Evolutionary conservation across 2,797 vertebrate genomes (phyloP), one percentile per base, ranked within the genome.

Genomic region (Enteromius paludinosus): DNA sequence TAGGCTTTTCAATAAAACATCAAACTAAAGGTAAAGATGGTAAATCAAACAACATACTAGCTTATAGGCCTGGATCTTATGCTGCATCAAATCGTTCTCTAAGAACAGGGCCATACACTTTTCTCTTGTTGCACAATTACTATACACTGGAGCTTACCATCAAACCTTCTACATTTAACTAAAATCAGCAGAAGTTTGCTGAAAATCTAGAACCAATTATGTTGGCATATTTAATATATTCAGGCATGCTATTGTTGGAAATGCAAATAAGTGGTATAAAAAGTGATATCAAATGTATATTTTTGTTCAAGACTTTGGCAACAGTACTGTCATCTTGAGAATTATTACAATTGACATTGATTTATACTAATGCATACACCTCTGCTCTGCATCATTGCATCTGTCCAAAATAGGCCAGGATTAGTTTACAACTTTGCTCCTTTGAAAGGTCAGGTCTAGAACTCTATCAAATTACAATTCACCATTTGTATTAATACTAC

Each of bases 11-110:
- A 81, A 65, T 41, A 61, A 85, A 73, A 70, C 66, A 81, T 61
- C 74, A 75, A 65, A 85, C 71, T 77, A 83, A 79, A 83, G n/a
- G 62, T 38, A 78, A 82, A 79, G 52, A 62, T 8, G 61, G 20
- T 71, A 71, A 71, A 80, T 47, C 68, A 74, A 7, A 35, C 14
- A 23, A 33, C 38, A 69, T 20, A 43, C 25, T 11, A 30, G 52
- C 56, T 30, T 30, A 79, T 54, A 59, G 38, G 18, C 4, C 18
- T 45, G 33, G 47, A 54, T 52, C 20, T 38, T 54, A 23, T 9
- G 23, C 11, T 45, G 52, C 38, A 45, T 45, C 12, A 17, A 15
- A 72, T 64, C 49, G 56, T 47, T n/a, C 9, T 62, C 12, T 47
- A 47, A 72, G 33, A 71, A 70, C 15, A 30, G 23, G 35, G 18